phyloP scores from a whole-genome alignment of 2,888 invertebrate species.

The Phanerotoma sp. region DNA sequence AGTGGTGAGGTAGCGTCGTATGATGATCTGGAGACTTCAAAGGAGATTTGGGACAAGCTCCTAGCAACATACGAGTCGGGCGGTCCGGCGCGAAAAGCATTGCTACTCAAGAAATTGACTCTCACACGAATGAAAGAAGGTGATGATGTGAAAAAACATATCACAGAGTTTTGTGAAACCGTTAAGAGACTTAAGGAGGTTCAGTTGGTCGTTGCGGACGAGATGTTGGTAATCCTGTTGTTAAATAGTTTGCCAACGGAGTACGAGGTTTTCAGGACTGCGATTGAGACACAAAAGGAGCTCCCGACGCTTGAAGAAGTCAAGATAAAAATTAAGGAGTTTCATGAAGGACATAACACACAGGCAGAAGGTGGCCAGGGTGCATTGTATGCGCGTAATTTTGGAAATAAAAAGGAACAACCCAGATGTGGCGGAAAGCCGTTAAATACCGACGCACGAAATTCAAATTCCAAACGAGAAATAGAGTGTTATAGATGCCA shows the following conservation, averaged over 20 bases:
- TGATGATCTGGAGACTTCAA: not conserved
- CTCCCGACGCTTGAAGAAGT: constrained; percentile 12
- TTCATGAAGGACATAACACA: constrained; percentile 7
- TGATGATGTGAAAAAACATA: constrained; percentile 27
- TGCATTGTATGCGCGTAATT: constrained; percentile 7
- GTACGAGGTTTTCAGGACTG: constrained; percentile 6
- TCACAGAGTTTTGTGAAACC: constrained; percentile 24
- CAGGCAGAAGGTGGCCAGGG: not conserved
- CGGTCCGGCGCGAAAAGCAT: constrained; percentile 26
- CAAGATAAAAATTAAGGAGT: constrained; percentile 16
- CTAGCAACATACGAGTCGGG: not conserved
- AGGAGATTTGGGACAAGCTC: not conserved
- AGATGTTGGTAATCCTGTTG: constrained; percentile 19
- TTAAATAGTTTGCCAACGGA: constrained; percentile 11
- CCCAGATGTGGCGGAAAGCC: constrained; percentile 8
- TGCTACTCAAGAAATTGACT: constrained; percentile 26
- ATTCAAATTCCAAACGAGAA: not conserved
- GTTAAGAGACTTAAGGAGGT: constrained; percentile 27
- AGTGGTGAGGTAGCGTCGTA: not conserved
- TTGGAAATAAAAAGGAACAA: not conserved
- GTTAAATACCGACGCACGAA: too few species aligned
- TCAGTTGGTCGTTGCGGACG: constrained; percentile 19
- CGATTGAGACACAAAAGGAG: constrained; percentile 15
- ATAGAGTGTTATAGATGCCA: constrained; percentile 14
- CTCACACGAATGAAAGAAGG: constrained; percentile 22